Base-by-base conservation (phyloP, 2,113 vertebrate species). In the Lucifuga dentata region DNA sequence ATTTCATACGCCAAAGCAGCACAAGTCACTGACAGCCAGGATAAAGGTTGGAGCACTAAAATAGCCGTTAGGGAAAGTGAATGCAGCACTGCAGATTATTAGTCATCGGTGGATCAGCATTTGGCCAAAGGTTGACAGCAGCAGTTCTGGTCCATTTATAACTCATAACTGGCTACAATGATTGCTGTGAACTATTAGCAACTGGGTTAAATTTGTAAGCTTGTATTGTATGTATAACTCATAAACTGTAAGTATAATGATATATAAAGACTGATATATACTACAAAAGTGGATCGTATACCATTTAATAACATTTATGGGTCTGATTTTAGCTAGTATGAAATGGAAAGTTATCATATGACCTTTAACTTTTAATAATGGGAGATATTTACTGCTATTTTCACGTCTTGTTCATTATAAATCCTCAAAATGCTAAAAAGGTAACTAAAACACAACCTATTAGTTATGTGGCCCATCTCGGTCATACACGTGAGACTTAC, bases 401-500 rank as follows among this genome's bases (percentile, higher is more conserved):
- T 23, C n/a, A n/a, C n/a, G n/a, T n/a, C n/a, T n/a, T n/a, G n/a
- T n/a, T n/a, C n/a, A n/a, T n/a, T n/a, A n/a, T n/a, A n/a, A n/a
- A n/a, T n/a, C n/a, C n/a, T n/a, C n/a, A n/a, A n/a, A n/a, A n/a
- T n/a, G n/a, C n/a, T n/a, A n/a, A n/a, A n/a, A n/a, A n/a, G n/a
- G n/a, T n/a, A n/a, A n/a, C n/a, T n/a, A n/a, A n/a, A n/a, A n/a
- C n/a, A n/a, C n/a, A n/a, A n/a, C n/a, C n/a, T n/a, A n/a, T n/a
- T n/a, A n/a, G n/a, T 17, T n/a, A 48, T 45, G 20, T 33, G 20
- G 11, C 17, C 1, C 32, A 29, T 12, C 13, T 19, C 16, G 11
- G 51, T 15, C 5, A 15, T 3, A 17, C 35, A 50, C 24, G 16
- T 19, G 24, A 77, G 5, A 90, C 91, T 84, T 46, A 94, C 94